Base-by-base conservation (phyloP, 2,113 vertebrate species). In the Cacatua alba region DNA sequence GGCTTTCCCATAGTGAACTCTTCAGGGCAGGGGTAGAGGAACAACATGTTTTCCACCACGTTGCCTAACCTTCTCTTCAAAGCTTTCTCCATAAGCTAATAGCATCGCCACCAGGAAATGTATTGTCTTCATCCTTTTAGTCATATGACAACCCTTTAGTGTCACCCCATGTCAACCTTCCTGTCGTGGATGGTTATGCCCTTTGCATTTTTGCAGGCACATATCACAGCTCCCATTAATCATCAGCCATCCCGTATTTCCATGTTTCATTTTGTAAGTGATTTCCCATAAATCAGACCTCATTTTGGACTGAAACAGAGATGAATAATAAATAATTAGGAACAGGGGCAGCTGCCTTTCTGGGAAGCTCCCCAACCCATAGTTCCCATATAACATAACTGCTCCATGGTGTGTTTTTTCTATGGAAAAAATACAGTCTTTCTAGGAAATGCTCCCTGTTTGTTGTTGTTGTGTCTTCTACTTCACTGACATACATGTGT, bases 311-410 rank as follows among this genome's bases (percentile, higher is more conserved):
- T 95, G 88, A 93, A 90, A 71, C 33, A 31, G 76, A 96, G 90
- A 93, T 95, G 92, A 96, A 96, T 96, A 92, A 86, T 76, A 95
- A 95, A 86, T 96, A 95, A 97, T 97, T 96, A 95, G 85, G 90
- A 97, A 96, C 94, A 96, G 95, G 94, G 94, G 94, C 93, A 94
- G 94, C 95, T 90, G 93, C 49, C 79, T 95, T 96, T 96, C 94
- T 96, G 95, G 96, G 94, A 96, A 96, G 85, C 64, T 95, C 90
- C 94, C 90, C 88, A 95, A 8, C 82, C 94, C 88, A 71, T 96
- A 88, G 88, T 96, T 97, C 94, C 90, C 95, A 95, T 97, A 96
- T 95, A 97, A 81, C 55, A 94, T 90, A 94, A 82, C 71, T 63
- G 53, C 68, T 93, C 82, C 90, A 41, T 93, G 69, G 84, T 88